These are phyloP conservation scores for Amphipyra berbera DNA, from an alignment of 2,888 invertebrate genomes.

Conservation along the genomic window DNA sequence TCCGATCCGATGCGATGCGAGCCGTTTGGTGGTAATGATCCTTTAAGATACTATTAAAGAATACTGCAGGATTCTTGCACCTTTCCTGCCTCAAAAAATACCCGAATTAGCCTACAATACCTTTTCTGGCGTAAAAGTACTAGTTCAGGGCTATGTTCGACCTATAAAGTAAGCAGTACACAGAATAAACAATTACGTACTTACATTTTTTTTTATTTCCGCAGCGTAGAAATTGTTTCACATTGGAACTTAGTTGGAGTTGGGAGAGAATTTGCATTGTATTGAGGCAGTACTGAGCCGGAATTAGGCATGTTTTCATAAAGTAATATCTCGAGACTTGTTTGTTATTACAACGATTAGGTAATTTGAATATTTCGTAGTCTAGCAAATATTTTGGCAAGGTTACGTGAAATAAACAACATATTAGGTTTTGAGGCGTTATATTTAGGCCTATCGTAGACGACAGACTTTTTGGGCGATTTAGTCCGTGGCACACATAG, in stretches of 20 bases:
- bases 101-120: too few species aligned
- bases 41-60: too few species aligned
- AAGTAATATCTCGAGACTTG: conserved; percentile 4
- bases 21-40: too few species aligned
- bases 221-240: conserved; percentile 7
- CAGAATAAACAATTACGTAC: neutral
- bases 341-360: conserved; percentile 12
- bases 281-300: neutral
- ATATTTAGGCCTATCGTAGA: too few species aligned
- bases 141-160: too few species aligned
- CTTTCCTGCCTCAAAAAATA: too few species aligned
- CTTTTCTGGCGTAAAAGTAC: too few species aligned
- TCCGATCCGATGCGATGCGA: too few species aligned
- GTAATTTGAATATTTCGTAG: neutral
- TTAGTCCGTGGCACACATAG: too few species aligned
- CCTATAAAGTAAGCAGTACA: neutral
- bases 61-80: too few species aligned
- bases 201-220: conserved; percentile 3
- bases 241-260: neutral
- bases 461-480: too few species aligned
- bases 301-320: conserved; percentile 6
- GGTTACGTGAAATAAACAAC: neutral
- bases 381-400: neutral
- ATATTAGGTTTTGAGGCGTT: neutral
- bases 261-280: conserved; percentile 5